phyloP scores from a whole-genome alignment of 2,888 invertebrate genomes.

The Diachrysia chrysitis region DNA sequence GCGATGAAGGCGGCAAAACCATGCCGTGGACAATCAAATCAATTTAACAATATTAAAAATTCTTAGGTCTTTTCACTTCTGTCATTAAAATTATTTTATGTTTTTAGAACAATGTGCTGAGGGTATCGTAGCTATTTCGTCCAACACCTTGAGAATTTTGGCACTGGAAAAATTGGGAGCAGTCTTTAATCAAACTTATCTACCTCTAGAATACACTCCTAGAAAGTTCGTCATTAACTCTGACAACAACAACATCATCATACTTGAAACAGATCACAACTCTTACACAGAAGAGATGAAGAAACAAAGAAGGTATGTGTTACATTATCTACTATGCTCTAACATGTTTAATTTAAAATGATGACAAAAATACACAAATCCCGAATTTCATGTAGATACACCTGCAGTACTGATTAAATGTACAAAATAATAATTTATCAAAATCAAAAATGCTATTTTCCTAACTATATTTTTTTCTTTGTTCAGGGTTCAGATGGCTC shows the following conservation, averaged over 20 bases:
- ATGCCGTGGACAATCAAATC: conserved; percentile 90
- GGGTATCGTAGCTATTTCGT: conserved; percentile 99
- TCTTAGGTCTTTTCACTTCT: conserved; percentile 9
- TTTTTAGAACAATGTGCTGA: conserved; percentile 98
- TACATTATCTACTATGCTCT: neutral
- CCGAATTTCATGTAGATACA: conserved; percentile 80
- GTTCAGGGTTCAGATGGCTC: conserved; percentile 97
- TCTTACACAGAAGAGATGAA: conserved; percentile 99
- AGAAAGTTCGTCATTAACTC: conserved; percentile 97
- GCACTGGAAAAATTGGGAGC: conserved; percentile 99
- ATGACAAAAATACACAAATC: conserved; percentile 80
- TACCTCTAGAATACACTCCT: conserved; percentile 98
- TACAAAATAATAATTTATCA: neutral
- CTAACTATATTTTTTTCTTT: conserved; percentile 10
- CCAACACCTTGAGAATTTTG: conserved; percentile 98
- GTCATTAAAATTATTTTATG: conserved; percentile 56
- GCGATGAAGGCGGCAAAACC: conserved; percentile 92
- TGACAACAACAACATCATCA: conserved; percentile 96
- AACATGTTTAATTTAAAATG: conserved; percentile 58
- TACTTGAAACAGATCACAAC: conserved; percentile 99
- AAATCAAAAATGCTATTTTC: neutral
- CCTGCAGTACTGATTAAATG: conserved; percentile 84
- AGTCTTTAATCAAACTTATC: conserved; percentile 98
- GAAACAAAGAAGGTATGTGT: conserved; percentile 91
- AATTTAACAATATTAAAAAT: neutral